These are phyloP conservation scores for Vanessa cardui DNA, from an alignment of 2,888 invertebrate genomes.

Conservation along the genomic window DNA sequence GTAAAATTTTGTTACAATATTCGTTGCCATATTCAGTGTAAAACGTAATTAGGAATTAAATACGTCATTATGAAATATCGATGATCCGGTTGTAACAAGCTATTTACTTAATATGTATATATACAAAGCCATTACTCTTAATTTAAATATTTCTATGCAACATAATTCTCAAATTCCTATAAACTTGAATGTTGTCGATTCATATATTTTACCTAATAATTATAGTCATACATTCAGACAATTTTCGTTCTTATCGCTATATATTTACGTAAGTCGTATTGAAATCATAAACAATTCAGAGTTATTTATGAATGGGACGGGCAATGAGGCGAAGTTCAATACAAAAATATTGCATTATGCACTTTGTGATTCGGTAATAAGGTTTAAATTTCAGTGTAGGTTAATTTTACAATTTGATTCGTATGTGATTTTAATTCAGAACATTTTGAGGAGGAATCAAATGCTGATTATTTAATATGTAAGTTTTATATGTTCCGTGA, in stretches of 20 bases:
- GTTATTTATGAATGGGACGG: conserved; percentile 28
- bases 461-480: neutral
- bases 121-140: conserved; percentile 5
- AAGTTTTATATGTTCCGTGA: no score
- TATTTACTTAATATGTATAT: neutral
- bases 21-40: no score
- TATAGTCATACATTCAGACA: conserved; percentile 10
- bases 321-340: conserved; percentile 14
- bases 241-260: conserved; percentile 21
- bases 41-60: neutral
- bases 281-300: conserved; percentile 29
- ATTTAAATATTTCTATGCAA: conserved; percentile 9
- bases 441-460: neutral
- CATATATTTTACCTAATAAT: conserved; percentile 12
- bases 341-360: neutral
- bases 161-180: conserved; percentile 17
- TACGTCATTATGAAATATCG: neutral
- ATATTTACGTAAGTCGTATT: conserved; percentile 23
- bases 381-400: neutral
- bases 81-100: neutral
- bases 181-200: conserved; percentile 4
- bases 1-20: no score
- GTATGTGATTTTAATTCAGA: conserved; percentile 1
- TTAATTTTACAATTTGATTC: neutral
- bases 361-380: neutral